Evolutionary conservation across 2,888 invertebrate species (phyloP), one percentile per base, ranked within the genome.

Genomic region (Ditula angustiorana): DNA sequence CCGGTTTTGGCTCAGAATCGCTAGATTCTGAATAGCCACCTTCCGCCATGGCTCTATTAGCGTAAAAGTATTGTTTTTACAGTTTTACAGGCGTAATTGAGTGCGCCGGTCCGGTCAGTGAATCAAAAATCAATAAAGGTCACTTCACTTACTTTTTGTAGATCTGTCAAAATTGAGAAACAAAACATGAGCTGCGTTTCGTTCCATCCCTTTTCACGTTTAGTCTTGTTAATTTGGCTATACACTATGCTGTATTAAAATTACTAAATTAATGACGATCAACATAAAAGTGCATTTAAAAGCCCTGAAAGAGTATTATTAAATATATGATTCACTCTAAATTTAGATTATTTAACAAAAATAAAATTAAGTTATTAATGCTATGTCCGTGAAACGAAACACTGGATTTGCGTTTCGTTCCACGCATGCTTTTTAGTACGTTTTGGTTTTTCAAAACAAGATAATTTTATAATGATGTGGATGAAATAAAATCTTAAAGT

Each of bases 101-200:
- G 21, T n/a, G 13, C 44, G 26, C 44, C 50, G 57, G 57, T 55
- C 44, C 50, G 57, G 57, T 55, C 33, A 33, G 4, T 4, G 5
- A 0, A 11, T 10, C 1, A 30, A 55, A 63, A 58, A 63, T 63
- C 63, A 52, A 63, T 63, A 58, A 28, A 10, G n/a, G 10, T 26
- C n/a, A 49, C 35, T 33, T n/a, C 16, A 13, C 1, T 13, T 10
- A 33, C 11, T 33, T 3, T 26, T 10, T 4, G 16, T 13, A 10
- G 33, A 23, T 44, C 30, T 37, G 35, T 21, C 57, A 46, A 60
- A 52, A 35, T 30, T 13, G 49, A 41, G 63, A 58, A 63, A 59
- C 57, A 63, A 67, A 71, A 64, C 64, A 56, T 24, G 10, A 4
- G 7, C 16, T 60, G 61, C 77, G 75, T 73, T 79, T 66, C 70